Conservation (phyloP, 1,140 invertebrate species). For the Pachypeltis micranthus region DNA sequence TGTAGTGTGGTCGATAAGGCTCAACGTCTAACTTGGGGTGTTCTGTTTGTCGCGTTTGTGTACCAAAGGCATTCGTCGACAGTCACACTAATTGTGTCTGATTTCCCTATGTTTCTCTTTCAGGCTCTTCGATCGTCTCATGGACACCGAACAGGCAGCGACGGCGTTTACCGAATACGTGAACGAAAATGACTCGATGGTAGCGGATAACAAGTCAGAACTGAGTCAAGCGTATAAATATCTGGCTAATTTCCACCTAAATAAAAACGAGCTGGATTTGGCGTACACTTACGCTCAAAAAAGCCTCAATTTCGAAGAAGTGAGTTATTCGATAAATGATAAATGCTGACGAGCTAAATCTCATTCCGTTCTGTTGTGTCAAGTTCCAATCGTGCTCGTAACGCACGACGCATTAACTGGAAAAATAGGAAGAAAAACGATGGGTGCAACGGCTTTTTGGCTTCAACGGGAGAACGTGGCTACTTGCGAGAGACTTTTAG, state of each 20-base stretch:
- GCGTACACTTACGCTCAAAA: constrained; percentile 87
- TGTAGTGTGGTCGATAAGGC: too few species aligned
- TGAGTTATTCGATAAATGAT: too few species aligned
- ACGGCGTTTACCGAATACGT: constrained; percentile 84
- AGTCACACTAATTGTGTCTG: background rate
- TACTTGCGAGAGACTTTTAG: too few species aligned
- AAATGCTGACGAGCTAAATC: too few species aligned
- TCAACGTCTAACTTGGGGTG: too few species aligned
- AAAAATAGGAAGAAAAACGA: background rate
- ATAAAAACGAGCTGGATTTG: constrained; percentile 65
- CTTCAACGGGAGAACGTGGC: too few species aligned
- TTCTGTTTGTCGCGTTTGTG: too few species aligned
- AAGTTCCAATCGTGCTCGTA: background rate
- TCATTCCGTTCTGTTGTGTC: background rate
- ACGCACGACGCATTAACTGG: background rate
- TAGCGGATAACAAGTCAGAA: constrained; percentile 52
- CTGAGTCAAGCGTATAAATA: constrained; percentile 77
- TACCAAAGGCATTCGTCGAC: background rate
- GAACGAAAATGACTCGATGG: constrained; percentile 50
- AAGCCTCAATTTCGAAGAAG: constrained; percentile 71
- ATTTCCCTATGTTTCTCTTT: constrained; percentile 29
- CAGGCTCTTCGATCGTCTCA: constrained; percentile 76
- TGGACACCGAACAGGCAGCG: constrained; percentile 76
- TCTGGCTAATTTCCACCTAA: constrained; percentile 80
- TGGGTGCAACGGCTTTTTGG: too few species aligned